Evolutionary conservation across 1,140 invertebrate species (phyloP).

Genomic region (Planococcus citri): DNA sequence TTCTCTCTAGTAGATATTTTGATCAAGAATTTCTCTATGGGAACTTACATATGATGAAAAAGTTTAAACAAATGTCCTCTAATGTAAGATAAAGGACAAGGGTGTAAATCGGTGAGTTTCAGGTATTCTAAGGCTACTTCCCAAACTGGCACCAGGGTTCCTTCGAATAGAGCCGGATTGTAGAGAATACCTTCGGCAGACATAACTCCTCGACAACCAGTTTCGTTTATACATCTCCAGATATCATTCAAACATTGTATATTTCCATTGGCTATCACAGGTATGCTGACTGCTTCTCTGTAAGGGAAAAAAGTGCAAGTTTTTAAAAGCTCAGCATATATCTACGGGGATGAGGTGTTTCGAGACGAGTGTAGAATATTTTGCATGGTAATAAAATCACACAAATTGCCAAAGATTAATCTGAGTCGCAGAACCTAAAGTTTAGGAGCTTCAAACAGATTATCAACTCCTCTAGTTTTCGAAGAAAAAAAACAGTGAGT

Average conservation of each 20-base stretch:
- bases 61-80: conserved; percentile 95
- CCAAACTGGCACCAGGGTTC: conserved; percentile 64
- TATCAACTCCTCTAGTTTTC: too few relatives aligned
- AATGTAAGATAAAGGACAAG: conserved; percentile 78
- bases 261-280: conserved; percentile 96
- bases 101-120: conserved; percentile 64
- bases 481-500: too few relatives aligned
- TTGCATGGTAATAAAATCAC: too few relatives aligned
- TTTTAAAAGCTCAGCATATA: conserved; percentile 20
- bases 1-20: not conserved
- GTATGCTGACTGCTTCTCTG: conserved; percentile 74
- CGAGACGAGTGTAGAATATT: too few relatives aligned
- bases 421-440: too few relatives aligned
- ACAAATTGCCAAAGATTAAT: too few relatives aligned
- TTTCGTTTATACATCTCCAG: conserved; percentile 67
- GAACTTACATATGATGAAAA: conserved; percentile 82
- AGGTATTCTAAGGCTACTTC: conserved; percentile 83
- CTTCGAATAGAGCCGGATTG: conserved; percentile 84
- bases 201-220: conserved; percentile 81
- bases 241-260: conserved; percentile 86
- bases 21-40: not conserved
- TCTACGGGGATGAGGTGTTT: conserved; percentile 20
- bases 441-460: too few relatives aligned
- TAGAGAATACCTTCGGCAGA: conserved; percentile 87
- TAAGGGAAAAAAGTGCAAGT: too few relatives aligned